Percentiles rank a stretch among this genome's conserved stretches.
Conservation (phyloP, 2,797 vertebrate genomes). For the Leucoraja ocellata region DNA sequence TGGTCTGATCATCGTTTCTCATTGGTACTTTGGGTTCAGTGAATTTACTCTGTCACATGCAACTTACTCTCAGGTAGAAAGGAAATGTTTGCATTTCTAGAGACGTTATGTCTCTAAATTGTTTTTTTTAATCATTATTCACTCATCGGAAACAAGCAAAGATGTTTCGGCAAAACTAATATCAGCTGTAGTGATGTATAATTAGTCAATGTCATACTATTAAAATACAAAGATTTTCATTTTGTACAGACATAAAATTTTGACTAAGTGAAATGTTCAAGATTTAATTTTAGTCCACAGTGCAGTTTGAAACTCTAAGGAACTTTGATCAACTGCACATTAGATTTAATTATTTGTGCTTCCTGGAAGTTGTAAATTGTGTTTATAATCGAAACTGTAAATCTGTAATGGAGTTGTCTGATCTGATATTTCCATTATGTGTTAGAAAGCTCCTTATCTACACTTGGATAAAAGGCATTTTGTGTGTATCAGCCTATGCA, state of each 20-base stretch:
- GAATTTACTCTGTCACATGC: neutral
- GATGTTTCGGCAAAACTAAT: conserved; percentile 4
- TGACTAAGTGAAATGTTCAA: neutral
- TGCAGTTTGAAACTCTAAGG: neutral
- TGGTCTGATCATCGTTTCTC: neutral
- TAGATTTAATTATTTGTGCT: neutral
- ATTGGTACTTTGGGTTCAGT: neutral
- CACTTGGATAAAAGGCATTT: neutral
- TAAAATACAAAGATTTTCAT: neutral
- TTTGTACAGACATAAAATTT: neutral
- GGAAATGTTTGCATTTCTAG: conserved; percentile 12
- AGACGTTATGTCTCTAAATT: neutral
- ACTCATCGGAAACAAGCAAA: neutral
- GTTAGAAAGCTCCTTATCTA: neutral
- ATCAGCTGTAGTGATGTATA: too few relatives aligned
- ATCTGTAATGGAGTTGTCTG: neutral
- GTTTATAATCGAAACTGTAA: neutral
- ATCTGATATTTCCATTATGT: neutral
- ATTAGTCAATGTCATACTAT: neutral
- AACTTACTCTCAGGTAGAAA: neutral
- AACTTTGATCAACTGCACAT: neutral
- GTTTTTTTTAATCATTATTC: neutral
- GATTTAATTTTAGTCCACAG: neutral
- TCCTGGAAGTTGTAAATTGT: neutral
- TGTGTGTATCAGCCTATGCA: neutral